Evolutionary conservation across 2,797 vertebrate genomes (phyloP), one percentile per base, ranked within the genome.

Genomic region (Cossypha niveicapilla): DNA sequence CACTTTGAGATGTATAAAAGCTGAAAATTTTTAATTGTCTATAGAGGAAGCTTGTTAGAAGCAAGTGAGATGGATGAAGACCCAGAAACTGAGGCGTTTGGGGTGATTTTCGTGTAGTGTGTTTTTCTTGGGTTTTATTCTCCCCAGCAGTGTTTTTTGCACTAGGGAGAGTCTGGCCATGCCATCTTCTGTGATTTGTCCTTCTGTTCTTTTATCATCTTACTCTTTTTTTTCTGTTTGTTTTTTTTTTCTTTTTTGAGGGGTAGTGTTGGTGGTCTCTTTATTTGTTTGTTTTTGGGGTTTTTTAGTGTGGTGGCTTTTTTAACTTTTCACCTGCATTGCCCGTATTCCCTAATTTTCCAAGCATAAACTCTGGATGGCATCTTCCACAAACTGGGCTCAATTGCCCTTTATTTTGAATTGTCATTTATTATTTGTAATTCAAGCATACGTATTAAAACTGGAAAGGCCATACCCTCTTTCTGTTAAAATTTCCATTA

Each of bases 251-350:
- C 18, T 16, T 51, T 53, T 21, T 53, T 53, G 11, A 39, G 15
- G 39, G 7, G 15, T 6, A 2, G 1, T 34, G 16, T 6, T 72
- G 11, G 7, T 37, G 3, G 21, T 48, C 7, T 21, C 9, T 30
- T 32, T n/a, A 6, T 34, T 34, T n/a, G 7, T 24, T 27, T 13
- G 8, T 1, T 25, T 68, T 56, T 2, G 7, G 14, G 2, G 0
- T 22, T 50, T 72, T 74, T 73, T 35, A 18, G 5, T 45, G 11
- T 45, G 18, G 4, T 37, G 7, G 7, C 11, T 53, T 45, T 63
- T 72, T 81, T 6, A 21, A 17, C 4, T 6, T 72, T 85, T 60
- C 7, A 23, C 17, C 35, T 83, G 21, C 35, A 34, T 62, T 92
- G 18, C 12, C n/a, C 48, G 8, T 47, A 66, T 75, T 60, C 6